phyloP scores from a whole-genome alignment of 2,888 invertebrate genomes.

The Scaeva pyrastri region DNA sequence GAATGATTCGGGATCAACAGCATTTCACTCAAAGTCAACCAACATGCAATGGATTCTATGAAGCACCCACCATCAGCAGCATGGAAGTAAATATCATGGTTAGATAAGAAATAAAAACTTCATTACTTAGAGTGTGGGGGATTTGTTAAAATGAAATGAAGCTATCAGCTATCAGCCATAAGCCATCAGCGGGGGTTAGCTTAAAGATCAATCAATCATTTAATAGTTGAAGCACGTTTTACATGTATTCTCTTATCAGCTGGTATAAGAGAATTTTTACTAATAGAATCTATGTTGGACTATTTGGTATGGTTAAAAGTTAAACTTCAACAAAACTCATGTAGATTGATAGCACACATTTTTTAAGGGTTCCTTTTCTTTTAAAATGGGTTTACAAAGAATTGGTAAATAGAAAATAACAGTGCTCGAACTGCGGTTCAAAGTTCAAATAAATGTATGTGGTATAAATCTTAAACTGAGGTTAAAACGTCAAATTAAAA shows the following conservation, averaged over 20 bases:
- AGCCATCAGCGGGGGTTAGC: background rate
- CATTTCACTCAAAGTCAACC: slow-evolving; percentile 70
- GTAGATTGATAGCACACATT: no score
- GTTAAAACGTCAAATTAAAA: no score
- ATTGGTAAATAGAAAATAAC: no score
- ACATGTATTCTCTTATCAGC: slow-evolving; percentile 8
- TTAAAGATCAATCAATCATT: slow-evolving; percentile 21
- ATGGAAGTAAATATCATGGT: background rate
- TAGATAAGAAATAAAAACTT: slow-evolving; percentile 12
- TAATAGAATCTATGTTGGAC: background rate
- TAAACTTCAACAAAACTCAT: no score
- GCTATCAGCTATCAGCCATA: slow-evolving; percentile 15
- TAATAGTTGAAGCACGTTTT: background rate
- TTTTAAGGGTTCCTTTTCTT: no score
- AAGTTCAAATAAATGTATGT: no score
- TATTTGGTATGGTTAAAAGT: no score
- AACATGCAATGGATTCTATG: slow-evolving; percentile 59
- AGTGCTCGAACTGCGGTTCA: no score
- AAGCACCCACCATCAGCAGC: background rate
- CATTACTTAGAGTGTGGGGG: slow-evolving; percentile 34
- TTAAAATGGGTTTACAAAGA: no score
- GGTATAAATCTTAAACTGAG: no score
- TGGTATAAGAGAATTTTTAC: background rate
- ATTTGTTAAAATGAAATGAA: slow-evolving; percentile 23
- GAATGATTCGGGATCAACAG: slow-evolving; percentile 73